Conservation (phyloP, 1,140 invertebrate species). For the Panagrolaimus sp. region DNA sequence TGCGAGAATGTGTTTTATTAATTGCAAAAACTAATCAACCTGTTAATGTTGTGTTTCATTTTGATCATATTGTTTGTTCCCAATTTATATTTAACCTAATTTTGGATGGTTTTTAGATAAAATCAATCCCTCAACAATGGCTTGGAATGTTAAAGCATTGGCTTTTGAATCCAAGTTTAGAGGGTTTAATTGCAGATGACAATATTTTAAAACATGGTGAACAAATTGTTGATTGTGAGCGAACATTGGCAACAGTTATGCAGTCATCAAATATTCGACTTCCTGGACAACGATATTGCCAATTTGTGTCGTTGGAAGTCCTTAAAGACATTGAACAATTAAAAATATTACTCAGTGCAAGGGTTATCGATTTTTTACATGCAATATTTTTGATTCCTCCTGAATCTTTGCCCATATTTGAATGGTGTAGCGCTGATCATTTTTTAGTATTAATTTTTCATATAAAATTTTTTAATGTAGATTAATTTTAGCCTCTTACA, state of each 20-base stretch:
- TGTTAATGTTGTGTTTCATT: conserved; percentile 31
- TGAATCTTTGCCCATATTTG: conserved; percentile 21
- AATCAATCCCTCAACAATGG: conserved; percentile 31
- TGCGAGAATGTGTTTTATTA: conserved; percentile 25
- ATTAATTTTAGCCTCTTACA: neutral
- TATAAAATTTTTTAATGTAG: neutral
- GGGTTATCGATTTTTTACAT: conserved; percentile 30
- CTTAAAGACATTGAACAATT: conserved; percentile 35
- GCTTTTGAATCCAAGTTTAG: conserved; percentile 30
- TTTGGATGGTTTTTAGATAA: conserved; percentile 19
- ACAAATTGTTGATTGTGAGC: conserved; percentile 34
- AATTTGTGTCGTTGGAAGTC: conserved; percentile 36
- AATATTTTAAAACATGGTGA: conserved; percentile 28
- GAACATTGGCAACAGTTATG: conserved; percentile 34
- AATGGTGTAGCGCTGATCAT: conserved; percentile 34
- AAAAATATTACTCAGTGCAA: conserved; percentile 15
- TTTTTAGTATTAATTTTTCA: conserved; percentile 20
- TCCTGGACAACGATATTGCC: conserved; percentile 36
- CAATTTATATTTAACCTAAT: neutral
- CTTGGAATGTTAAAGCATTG: conserved; percentile 37
- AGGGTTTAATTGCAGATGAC: conserved; percentile 27
- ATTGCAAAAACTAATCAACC: conserved; percentile 31
- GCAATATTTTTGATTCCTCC: conserved; percentile 30
- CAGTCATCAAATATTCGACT: conserved; percentile 42
- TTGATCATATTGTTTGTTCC: conserved; percentile 30